phyloP scores from a whole-genome alignment of 2,113 vertebrate species.

The Myxocyprinus asiaticus region DNA sequence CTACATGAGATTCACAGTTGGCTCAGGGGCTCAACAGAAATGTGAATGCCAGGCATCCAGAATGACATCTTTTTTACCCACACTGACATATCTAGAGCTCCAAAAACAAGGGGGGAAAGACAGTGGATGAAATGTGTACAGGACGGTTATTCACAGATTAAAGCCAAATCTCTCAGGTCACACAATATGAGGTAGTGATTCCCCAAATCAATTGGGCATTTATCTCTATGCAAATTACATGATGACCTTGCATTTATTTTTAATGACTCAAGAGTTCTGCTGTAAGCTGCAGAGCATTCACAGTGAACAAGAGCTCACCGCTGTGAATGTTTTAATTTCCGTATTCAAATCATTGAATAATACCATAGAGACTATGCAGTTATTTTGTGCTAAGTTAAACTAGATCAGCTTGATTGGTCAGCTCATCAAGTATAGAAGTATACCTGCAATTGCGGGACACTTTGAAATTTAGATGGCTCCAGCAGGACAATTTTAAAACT shows the following conservation, averaged over 20 bases:
- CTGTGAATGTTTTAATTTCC: not conserved
- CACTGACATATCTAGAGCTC: constrained; percentile 23
- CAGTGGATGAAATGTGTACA: constrained; percentile 1
- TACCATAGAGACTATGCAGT: constrained; percentile 4
- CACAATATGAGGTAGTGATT: constrained; percentile 48
- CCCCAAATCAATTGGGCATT: constrained; percentile 57
- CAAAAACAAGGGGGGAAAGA: constrained; percentile 7
- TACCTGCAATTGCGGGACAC: not conserved
- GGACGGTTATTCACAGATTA: constrained; percentile 47
- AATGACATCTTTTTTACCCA: constrained; percentile 54
- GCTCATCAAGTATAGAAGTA: not conserved
- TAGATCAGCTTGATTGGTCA: not conserved
- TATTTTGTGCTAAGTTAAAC: constrained; percentile 22
- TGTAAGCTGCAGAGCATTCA: constrained; percentile 2
- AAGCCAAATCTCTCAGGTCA: constrained; percentile 44
- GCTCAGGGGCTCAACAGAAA: not conserved
- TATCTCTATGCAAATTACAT: constrained; percentile 65
- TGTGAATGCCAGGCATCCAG: not conserved
- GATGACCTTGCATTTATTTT: constrained; percentile 54
- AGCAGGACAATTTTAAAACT: constrained; percentile 22
- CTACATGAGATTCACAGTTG: not conserved
- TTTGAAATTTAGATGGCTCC: not conserved
- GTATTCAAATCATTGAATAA: constrained; percentile 1
- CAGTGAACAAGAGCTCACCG: not conserved
- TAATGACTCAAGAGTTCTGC: constrained; percentile 50